Evolutionary conservation across 2,797 vertebrate genomes (phyloP).

Genomic region (Microcaecilia unicolor): DNA sequence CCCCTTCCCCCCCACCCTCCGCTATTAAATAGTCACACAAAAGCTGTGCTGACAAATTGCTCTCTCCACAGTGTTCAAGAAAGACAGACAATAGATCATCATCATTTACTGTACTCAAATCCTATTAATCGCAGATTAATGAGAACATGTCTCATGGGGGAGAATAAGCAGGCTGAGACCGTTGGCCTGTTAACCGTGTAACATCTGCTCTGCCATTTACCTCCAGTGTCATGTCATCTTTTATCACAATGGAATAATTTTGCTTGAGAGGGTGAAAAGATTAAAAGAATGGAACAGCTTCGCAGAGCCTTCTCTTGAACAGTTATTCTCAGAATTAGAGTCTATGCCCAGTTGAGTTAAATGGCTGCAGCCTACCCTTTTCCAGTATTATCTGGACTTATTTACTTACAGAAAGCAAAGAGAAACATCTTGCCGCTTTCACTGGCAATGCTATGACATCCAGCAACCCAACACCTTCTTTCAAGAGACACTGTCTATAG

Average conservation of each 20-base stretch:
- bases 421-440: too few relatives aligned
- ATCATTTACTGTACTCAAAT: slow-evolving; percentile 65
- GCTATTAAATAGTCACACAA: slow-evolving; percentile 68
- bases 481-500: too few relatives aligned
- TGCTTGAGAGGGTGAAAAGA: slow-evolving; percentile 64
- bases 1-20: too few relatives aligned
- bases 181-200: slow-evolving; percentile 60
- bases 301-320: slow-evolving; percentile 48
- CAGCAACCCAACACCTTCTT: too few relatives aligned
- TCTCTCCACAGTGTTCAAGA: slow-evolving; percentile 53
- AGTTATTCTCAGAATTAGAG: slow-evolving; percentile 47
- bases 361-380: slow-evolving; percentile 32
- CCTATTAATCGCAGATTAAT: slow-evolving; percentile 71
- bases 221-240: slow-evolving; percentile 61
- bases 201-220: slow-evolving; percentile 62
- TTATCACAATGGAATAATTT: slow-evolving; percentile 69
- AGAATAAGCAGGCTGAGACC: slow-evolving; percentile 59
- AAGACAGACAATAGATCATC: slow-evolving; percentile 70
- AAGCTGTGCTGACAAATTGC: slow-evolving; percentile 65
- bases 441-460: too few relatives aligned
- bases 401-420: too few relatives aligned
- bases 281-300: slow-evolving; percentile 59
- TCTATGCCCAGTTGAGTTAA: slow-evolving; percentile 33
- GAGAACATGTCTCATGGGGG: slow-evolving; percentile 58
- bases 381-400: too few relatives aligned